Conservation (phyloP, 2,797 vertebrate species). For the Masticophis lateralis region DNA sequence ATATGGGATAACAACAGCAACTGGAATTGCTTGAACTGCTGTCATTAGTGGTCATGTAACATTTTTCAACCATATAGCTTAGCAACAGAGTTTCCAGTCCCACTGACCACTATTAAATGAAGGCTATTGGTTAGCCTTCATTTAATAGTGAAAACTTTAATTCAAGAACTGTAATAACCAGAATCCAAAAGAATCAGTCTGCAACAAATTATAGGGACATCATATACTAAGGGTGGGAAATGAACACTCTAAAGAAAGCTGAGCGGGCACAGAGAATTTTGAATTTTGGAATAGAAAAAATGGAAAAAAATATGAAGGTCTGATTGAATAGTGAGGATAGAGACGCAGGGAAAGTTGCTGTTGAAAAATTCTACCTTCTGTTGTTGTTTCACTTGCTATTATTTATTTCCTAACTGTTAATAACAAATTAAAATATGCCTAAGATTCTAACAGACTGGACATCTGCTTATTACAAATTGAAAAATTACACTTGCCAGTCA, state of each 20-base stretch:
- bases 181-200: background rate
- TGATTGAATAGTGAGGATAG: background rate
- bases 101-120: background rate
- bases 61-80: background rate
- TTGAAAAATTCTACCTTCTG: background rate
- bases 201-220: background rate
- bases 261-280: background rate
- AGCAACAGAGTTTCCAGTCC: background rate
- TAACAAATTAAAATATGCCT: background rate
- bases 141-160: background rate
- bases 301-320: background rate
- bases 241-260: background rate
- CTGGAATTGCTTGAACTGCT: background rate
- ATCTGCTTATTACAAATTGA: background rate
- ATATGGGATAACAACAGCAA: background rate
- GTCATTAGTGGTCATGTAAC: background rate
- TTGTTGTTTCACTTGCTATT: background rate
- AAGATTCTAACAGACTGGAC: background rate
- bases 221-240: background rate
- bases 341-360: background rate
- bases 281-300: background rate
- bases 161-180: background rate
- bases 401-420: background rate
- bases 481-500: background rate
- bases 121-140: background rate